Evolutionary conservation across 2,797 vertebrate species (phyloP).

Genomic region (Tokudaia tokunoshimensis): DNA sequence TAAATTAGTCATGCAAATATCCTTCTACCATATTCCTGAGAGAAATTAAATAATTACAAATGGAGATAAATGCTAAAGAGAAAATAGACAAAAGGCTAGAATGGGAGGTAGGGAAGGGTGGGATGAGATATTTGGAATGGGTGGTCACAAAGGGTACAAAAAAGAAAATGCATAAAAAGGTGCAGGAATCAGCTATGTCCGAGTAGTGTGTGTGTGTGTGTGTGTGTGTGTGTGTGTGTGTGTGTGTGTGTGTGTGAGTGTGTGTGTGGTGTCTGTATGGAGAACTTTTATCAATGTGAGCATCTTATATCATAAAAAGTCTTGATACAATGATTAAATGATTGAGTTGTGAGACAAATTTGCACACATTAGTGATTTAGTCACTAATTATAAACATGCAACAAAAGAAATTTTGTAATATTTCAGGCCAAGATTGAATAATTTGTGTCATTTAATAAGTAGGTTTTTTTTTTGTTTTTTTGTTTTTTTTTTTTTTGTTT

Average conservation of each 20-base stretch:
- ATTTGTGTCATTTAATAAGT: neutral
- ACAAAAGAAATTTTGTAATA: neutral
- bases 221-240: neutral
- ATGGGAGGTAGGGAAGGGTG: neutral
- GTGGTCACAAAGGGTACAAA: neutral
- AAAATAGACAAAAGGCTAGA: constrained; percentile 47
- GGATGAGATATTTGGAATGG: neutral
- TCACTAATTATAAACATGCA: neutral
- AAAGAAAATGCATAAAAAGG: neutral
- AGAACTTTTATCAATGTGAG: neutral
- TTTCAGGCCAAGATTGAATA: neutral
- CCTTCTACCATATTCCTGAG: constrained; percentile 44
- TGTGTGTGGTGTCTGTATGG: neutral
- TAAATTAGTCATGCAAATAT: constrained; percentile 70
- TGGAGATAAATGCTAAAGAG: neutral
- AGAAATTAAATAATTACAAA: constrained; percentile 75
- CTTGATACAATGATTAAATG: neutral
- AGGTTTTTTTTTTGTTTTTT: neutral
- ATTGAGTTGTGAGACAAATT: neutral
- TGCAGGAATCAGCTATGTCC: neutral
- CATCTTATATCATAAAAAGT: neutral
- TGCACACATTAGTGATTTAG: neutral
- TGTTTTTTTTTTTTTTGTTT: too few relatives aligned
- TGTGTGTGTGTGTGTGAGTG: too few relatives aligned
- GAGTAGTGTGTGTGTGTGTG: neutral